These are phyloP conservation scores for Epinotia demarniana DNA, from an alignment of 2,888 invertebrate genomes.

Conservation along the genomic window DNA sequence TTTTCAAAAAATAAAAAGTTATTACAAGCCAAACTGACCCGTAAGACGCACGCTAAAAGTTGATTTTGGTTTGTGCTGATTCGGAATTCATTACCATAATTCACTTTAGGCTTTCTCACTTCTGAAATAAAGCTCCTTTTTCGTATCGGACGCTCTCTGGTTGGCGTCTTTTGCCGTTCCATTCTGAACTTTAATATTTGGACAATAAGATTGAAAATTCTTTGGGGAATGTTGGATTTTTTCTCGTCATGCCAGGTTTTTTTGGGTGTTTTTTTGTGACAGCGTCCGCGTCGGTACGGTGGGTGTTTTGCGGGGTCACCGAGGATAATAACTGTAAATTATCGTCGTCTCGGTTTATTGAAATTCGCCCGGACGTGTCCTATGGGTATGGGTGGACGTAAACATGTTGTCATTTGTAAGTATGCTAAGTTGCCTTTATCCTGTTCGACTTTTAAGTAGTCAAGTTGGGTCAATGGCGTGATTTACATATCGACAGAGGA, in stretches of 20 bases:
- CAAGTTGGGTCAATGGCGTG: background rate
- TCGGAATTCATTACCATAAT: slow-evolving; percentile 71
- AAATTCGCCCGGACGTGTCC: slow-evolving; percentile 75
- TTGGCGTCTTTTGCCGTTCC: slow-evolving; percentile 47
- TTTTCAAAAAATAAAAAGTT: slow-evolving; percentile 61
- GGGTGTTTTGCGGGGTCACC: slow-evolving; percentile 84
- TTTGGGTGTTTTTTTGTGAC: slow-evolving; percentile 78
- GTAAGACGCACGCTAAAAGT: slow-evolving; percentile 51
- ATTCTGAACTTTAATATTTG: slow-evolving; percentile 55
- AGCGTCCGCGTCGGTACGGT: slow-evolving; percentile 74
- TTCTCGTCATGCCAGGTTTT: slow-evolving; percentile 81
- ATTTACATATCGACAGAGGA: background rate
- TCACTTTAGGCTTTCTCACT: slow-evolving; percentile 82
- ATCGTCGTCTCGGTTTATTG: slow-evolving; percentile 81
- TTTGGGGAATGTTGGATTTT: slow-evolving; percentile 59
- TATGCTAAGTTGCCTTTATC: slow-evolving; percentile 20
- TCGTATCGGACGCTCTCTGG: slow-evolving; percentile 64
- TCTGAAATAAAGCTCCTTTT: slow-evolving; percentile 83
- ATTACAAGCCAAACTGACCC: slow-evolving; percentile 53
- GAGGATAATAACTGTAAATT: slow-evolving; percentile 84
- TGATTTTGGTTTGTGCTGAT: slow-evolving; percentile 53
- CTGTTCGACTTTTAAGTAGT: background rate
- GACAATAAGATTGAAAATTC: slow-evolving; percentile 59
- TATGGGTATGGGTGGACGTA: slow-evolving; percentile 38
- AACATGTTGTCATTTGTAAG: slow-evolving; percentile 30